Base-by-base conservation (phyloP, 2,797 vertebrate species). In the Selene dorsalis region DNA sequence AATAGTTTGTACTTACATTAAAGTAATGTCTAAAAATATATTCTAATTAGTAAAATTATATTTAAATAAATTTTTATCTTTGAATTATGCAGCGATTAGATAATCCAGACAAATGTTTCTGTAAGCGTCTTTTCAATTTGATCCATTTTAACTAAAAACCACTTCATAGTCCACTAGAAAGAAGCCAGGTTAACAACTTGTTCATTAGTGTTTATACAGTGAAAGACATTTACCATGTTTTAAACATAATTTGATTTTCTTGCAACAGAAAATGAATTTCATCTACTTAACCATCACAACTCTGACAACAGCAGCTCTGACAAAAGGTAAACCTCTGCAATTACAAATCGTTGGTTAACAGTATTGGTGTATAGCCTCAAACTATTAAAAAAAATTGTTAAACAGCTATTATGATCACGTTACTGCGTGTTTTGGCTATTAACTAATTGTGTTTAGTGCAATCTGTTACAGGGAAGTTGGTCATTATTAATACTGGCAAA, bases 251-350 rank as follows among this genome's bases (percentile, higher is more conserved):
- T 9, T 50, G 20, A 61, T 69, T 69, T 12, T 69, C n/a, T 73
- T 32, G 4, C 6, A 43, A 60, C 63, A 82, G 75, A 79, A 64
- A 72, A 82, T 82, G 43, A 55, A 65, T 61, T 48, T 35, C 39
- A 43, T 73, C 3, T 69, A 24, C 63, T 57, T 69, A 12, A 66
- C 82, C 18, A n/a, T 79, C 56, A 26, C 57, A 45, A 18, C 26
- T 66, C 43, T 82, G 60, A 17, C 2, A 10, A 13, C 17, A 39
- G 28, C 28, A n/a, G 14, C 38, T 43, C 13, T 28, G 8, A 12
- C 48, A 28, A 64, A 73, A 76, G 76, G 76, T 79, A 73, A 84
- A 50, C 47, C 8, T 39, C 10, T 12, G 12, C 10, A 12, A 48
- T 48, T 48, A 48, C 8, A 48, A 28, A 55, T 55, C 28, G 5